Percentiles rank a stretch among this genome's conserved stretches.
These are phyloP conservation scores for Agonopterix arenella DNA, from an alignment of 2,888 invertebrate species.

Conservation along the genomic window DNA sequence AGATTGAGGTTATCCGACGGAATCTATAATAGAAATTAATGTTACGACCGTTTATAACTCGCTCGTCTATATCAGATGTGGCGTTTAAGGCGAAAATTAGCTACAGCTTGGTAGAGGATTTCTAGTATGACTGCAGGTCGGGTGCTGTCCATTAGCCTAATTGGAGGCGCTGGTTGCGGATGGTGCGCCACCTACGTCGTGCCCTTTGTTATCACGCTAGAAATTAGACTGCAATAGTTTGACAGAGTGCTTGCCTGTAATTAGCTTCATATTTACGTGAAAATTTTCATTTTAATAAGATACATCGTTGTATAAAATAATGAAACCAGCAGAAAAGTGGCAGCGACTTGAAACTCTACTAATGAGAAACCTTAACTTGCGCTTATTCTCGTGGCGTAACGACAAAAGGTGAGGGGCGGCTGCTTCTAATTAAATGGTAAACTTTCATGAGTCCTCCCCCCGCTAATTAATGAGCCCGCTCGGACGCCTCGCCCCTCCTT, in stretches of 20 bases:
- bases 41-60: conserved; percentile 7
- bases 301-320: not conserved
- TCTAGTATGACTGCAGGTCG: conserved; percentile 72
- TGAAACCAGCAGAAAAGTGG: conserved; percentile 20
- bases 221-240: conserved; percentile 24
- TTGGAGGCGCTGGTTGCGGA: conserved; percentile 58
- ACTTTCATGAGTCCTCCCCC: conserved; percentile 66
- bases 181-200: conserved; percentile 38
- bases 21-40: not conserved
- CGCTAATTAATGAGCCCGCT: conserved; percentile 73
- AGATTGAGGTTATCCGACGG: too few relatives aligned
- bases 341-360: conserved; percentile 46
- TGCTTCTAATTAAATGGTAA: conserved; percentile 76
- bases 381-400: conserved; percentile 58
- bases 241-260: not conserved
- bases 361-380: conserved; percentile 61
- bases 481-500: conserved; percentile 34
- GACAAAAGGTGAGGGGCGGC: conserved; percentile 61
- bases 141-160: conserved; percentile 75
- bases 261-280: not conserved
- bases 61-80: conserved; percentile 29
- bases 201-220: conserved; percentile 41
- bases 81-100: conserved; percentile 70
- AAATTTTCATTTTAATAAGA: not conserved
- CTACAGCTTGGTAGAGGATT: conserved; percentile 71